Evolutionary conservation across 2,113 vertebrate species (phyloP), one percentile per base, ranked within the genome.

Genomic region (Antigone vipio): DNA sequence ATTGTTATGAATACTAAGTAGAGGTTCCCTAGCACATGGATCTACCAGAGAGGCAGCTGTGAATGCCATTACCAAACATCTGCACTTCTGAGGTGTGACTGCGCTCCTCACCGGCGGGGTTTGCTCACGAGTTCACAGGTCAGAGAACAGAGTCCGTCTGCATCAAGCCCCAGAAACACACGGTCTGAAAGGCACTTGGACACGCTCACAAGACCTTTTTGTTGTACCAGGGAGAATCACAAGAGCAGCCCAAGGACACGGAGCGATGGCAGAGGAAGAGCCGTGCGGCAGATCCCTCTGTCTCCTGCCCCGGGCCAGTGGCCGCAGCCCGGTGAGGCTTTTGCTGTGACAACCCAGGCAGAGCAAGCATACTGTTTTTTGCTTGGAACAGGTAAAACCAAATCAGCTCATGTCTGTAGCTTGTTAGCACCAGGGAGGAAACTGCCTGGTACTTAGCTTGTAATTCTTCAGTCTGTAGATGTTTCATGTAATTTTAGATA

Each of bases 401-500:
- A 58, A 53, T 29, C 69, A 16, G 47, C 35, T 88, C 59, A 19
- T 42, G 29, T 63, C 79, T 88, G 34, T 30, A 68, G 22, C 71
- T 85, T 56, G 58, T 68, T 88, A 59, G 71, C 85, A 88, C 29
- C 12, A 3, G 52, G 52, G 74, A 85, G 66, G 35, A n/a, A 68
- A 38, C 32, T 67, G 89, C 91, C 68, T 78, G 66, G 72, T 55
- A 18, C 88, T 49, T 34, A 73, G 69, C 52, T n/a, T 85, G 91
- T 59, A 66, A 50, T 63, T 88, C 73, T 80, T 59, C 89, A 94
- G 94, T 45, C 58, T 58, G 6, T 85, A 55, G 72, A 63, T 83
- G 72, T 83, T 93, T 89, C 26, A 19, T 76, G 58, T 86, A 72
- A 86, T 80, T 96, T 91, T 91, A 91, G 87, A 68, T 55, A 45